Conservation (phyloP, 2,797 vertebrate species). For the Esox lucius region DNA sequence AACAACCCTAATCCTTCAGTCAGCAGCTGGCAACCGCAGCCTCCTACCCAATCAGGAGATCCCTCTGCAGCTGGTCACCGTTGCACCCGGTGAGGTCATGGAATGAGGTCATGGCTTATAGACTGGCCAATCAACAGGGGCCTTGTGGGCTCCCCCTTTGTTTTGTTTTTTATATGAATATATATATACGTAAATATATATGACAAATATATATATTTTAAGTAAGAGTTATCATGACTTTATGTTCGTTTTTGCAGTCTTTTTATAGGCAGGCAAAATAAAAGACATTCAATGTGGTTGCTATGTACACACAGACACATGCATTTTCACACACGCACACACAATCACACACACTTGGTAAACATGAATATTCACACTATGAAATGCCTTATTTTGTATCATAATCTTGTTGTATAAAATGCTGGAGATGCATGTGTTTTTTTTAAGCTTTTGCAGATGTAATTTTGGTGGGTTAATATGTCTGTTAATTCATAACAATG, state of each 20-base stretch:
- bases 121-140: slow-evolving; percentile 75
- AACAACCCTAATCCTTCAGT: slow-evolving; percentile 96
- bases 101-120: slow-evolving; percentile 80
- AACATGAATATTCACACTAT: slow-evolving; percentile 68
- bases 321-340: slow-evolving; percentile 22
- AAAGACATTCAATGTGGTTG: slow-evolving; percentile 93
- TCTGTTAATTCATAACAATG: slow-evolving; percentile 43
- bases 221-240: slow-evolving; percentile 82
- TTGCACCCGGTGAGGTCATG: slow-evolving; percentile 96
- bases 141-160: slow-evolving; percentile 73
- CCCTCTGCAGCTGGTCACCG: slow-evolving; percentile 98
- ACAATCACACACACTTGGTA: slow-evolving; percentile 59
- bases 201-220: slow-evolving; percentile 83
- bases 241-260: slow-evolving; percentile 98
- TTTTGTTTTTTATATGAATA: slow-evolving; percentile 78
- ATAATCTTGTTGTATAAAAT: slow-evolving; percentile 91
- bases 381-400: slow-evolving; percentile 99
- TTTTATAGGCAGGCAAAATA: slow-evolving; percentile 97
- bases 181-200: slow-evolving; percentile 83
- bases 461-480: slow-evolving; percentile 60
- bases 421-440: slow-evolving; percentile 98
- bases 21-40: slow-evolving; percentile 82
- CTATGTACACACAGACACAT: slow-evolving; percentile 55
- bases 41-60: slow-evolving; percentile 97
- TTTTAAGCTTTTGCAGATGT: slow-evolving; percentile 87